phyloP scores from a whole-genome alignment of 2,113 vertebrate genomes.

The Oreochromis niloticus region DNA sequence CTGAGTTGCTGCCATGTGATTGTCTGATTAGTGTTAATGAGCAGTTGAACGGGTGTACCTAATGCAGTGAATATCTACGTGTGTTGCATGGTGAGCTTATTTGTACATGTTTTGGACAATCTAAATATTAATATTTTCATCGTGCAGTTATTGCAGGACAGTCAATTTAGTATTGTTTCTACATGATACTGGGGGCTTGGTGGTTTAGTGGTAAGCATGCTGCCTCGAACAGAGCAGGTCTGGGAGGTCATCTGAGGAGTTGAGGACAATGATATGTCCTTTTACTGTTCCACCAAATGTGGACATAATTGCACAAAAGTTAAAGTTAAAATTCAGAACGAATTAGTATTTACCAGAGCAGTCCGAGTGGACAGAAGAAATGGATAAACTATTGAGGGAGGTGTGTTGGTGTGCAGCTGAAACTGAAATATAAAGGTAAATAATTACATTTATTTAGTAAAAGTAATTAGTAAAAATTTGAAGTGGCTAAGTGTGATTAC shows the following conservation, averaged over 20 bases:
- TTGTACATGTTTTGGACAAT: neutral
- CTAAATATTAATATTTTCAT: neutral
- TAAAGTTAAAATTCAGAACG: neutral
- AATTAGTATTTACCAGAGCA: neutral
- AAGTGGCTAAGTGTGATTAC: neutral
- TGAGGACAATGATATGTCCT: neutral
- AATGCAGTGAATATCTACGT: neutral
- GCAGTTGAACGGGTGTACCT: neutral
- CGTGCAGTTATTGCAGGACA: neutral
- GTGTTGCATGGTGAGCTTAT: neutral
- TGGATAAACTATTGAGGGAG: rapidly evolving
- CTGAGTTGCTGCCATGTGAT: neutral
- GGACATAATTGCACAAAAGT: neutral
- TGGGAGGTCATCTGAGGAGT: neutral
- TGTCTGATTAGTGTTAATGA: neutral
- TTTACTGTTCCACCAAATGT: neutral
- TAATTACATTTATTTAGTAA: neutral
- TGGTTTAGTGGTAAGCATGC: rapidly evolving
- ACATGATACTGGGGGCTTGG: rapidly evolving
- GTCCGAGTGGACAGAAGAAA: rapidly evolving
- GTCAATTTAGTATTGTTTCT: rapidly evolving
- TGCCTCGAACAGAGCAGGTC: rapidly evolving
- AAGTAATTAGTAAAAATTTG: neutral
- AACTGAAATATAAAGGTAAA: neutral
- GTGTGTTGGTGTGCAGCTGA: neutral